Evolutionary conservation across 2,888 invertebrate species (phyloP).

Genomic region (Nemotelus pantherinus): DNA sequence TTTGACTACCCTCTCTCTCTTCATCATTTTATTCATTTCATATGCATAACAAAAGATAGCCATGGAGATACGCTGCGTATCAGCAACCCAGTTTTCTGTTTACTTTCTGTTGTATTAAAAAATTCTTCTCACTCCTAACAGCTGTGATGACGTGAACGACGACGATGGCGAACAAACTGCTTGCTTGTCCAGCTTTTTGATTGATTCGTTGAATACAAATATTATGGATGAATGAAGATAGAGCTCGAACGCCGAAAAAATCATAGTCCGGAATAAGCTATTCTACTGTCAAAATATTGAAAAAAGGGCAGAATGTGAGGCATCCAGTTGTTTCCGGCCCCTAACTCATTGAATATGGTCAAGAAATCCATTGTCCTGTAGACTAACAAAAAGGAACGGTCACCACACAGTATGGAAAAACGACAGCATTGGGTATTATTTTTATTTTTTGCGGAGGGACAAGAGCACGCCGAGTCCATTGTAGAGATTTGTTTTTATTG

Average conservation of each 20-base stretch:
- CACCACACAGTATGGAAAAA: slow-evolving; percentile 26
- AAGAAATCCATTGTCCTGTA: slow-evolving; percentile 20
- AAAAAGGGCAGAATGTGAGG: slow-evolving; percentile 5
- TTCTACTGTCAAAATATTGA: slow-evolving; percentile 24
- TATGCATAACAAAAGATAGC: slow-evolving; percentile 11
- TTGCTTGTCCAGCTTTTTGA: slow-evolving; percentile 48
- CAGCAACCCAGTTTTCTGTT: no score
- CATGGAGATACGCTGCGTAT: no score
- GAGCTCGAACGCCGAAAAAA: background rate
- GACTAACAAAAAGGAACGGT: slow-evolving; percentile 22
- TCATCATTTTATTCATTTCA: background rate
- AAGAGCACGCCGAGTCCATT: slow-evolving; percentile 14
- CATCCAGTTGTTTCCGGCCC: background rate
- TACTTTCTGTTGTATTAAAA: no score
- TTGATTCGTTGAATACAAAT: slow-evolving; percentile 49
- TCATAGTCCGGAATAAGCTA: background rate
- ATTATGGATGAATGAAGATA: slow-evolving; percentile 47
- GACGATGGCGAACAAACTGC: slow-evolving; percentile 47
- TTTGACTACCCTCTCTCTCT: background rate
- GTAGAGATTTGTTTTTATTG: slow-evolving; percentile 33
- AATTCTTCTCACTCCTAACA: background rate
- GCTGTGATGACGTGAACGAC: slow-evolving; percentile 39
- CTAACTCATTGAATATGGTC: slow-evolving; percentile 25
- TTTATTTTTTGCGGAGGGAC: slow-evolving; percentile 6
- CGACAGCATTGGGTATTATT: slow-evolving; percentile 39